A percentile compares a stretch with the other conserved stretches of the same genome.
Conservation (phyloP, 2,888 invertebrate species). For the Ctenicera cuprea region DNA sequence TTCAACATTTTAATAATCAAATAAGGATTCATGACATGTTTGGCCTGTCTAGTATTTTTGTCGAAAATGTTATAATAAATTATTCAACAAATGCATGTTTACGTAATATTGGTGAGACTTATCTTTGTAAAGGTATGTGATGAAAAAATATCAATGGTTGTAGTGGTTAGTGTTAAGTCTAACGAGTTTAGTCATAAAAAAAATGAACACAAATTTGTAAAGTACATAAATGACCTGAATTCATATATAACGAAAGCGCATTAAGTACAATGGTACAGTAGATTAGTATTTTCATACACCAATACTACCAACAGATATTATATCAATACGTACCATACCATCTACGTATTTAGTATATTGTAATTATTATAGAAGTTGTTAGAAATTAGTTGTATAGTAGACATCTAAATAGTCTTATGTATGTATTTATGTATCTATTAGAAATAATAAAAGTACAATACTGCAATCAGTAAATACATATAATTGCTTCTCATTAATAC, state of each 20-base stretch:
- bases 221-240: too few relatives aligned
- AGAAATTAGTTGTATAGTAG: background rate
- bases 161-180: too few relatives aligned
- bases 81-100: too few relatives aligned
- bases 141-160: too few relatives aligned
- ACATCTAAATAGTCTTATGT: background rate
- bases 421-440: slow-evolving; percentile 3
- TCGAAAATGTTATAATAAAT: too few relatives aligned
- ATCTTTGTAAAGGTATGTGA: too few relatives aligned
- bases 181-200: too few relatives aligned
- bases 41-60: too few relatives aligned
- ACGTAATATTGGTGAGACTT: too few relatives aligned
- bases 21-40: too few relatives aligned
- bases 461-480: background rate
- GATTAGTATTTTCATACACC: slow-evolving; percentile 31
- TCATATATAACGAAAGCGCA: background rate
- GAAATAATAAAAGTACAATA: slow-evolving; percentile 18
- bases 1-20: too few relatives aligned
- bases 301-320: slow-evolving; percentile 4
- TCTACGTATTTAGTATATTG: background rate
- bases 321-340: slow-evolving; percentile 2
- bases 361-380: background rate
- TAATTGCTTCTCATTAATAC: slow-evolving; percentile 2
- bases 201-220: too few relatives aligned
- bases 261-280: background rate